Conservation (phyloP, 2,113 vertebrate species). For the Climacteris rufus region DNA sequence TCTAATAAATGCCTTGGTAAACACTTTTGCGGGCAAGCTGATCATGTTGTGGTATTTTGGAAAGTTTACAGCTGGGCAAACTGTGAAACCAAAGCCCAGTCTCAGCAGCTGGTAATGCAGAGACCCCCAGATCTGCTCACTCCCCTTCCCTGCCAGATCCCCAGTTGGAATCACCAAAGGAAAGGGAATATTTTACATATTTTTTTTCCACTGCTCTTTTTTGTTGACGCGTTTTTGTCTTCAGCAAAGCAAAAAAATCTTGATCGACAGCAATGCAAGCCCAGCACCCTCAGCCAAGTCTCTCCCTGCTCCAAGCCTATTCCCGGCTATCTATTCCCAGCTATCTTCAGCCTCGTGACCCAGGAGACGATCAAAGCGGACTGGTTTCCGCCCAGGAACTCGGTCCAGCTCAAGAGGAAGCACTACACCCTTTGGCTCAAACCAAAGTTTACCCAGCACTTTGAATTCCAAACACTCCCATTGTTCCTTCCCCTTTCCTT, state of each 20-base stretch:
- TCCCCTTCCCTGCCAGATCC: not conserved
- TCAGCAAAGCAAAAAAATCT: not conserved
- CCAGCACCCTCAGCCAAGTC: not conserved
- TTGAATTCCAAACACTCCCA: not conserved
- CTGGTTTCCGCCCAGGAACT: not conserved
- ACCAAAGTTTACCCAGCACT: not conserved
- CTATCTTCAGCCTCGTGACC: not conserved
- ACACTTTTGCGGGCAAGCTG: not conserved
- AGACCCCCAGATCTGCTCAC: not conserved
- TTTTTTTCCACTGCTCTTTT: not conserved
- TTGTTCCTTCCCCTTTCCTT: not conserved
- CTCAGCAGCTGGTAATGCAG: not conserved
- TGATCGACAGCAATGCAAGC: not conserved
- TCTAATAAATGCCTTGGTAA: not conserved
- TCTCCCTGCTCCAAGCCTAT: not conserved
- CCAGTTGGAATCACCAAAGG: rapidly evolving
- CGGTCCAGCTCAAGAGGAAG: not conserved
- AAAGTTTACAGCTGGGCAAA: not conserved
- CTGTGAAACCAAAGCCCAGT: not conserved
- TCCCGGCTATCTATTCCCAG: not conserved
- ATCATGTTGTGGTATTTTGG: not conserved
- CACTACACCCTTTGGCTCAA: not conserved
- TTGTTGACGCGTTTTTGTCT: not conserved
- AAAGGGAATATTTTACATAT: not conserved
- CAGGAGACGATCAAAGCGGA: not conserved